phyloP scores from a whole-genome alignment of 2,797 vertebrate genomes.

The Ctenochaetus hawaiiensis region DNA sequence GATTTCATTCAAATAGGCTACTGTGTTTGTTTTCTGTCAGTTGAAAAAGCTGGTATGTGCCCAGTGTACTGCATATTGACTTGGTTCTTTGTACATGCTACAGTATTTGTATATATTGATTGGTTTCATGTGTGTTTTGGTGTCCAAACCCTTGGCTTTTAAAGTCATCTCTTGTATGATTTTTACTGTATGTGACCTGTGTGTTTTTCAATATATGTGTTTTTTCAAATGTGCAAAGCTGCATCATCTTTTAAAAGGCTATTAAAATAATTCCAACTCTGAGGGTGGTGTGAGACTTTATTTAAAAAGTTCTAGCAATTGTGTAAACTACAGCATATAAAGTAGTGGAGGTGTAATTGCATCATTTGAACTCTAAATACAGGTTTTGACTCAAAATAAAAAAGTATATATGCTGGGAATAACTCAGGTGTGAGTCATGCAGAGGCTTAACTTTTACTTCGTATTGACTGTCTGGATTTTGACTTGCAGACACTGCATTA shows the following conservation, averaged over 20 bases:
- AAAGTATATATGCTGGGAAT: not conserved
- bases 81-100: constrained; percentile 72
- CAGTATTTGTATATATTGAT: constrained; percentile 75
- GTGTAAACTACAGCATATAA: not conserved
- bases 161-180: constrained; percentile 71
- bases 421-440: not conserved
- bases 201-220: constrained; percentile 68
- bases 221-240: constrained; percentile 68
- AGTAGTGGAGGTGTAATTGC: not conserved
- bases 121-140: constrained; percentile 64
- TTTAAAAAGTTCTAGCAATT: constrained; percentile 10
- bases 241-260: constrained; percentile 71
- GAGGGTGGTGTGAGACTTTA: constrained; percentile 12
- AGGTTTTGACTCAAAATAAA: not conserved
- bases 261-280: constrained; percentile 73
- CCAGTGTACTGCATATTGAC: constrained; percentile 68
- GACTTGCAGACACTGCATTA: not conserved
- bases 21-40: constrained; percentile 49
- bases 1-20: constrained; percentile 41
- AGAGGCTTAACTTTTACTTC: not conserved
- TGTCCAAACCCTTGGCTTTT: constrained; percentile 71
- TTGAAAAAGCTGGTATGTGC: constrained; percentile 60
- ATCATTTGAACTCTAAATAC: not conserved
- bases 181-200: constrained; percentile 74
- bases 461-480: not conserved